Percentiles rank a stretch among this genome's conserved stretches.
Conservation (phyloP, 2,113 vertebrate genomes). For the Amblyopsis rosae region DNA sequence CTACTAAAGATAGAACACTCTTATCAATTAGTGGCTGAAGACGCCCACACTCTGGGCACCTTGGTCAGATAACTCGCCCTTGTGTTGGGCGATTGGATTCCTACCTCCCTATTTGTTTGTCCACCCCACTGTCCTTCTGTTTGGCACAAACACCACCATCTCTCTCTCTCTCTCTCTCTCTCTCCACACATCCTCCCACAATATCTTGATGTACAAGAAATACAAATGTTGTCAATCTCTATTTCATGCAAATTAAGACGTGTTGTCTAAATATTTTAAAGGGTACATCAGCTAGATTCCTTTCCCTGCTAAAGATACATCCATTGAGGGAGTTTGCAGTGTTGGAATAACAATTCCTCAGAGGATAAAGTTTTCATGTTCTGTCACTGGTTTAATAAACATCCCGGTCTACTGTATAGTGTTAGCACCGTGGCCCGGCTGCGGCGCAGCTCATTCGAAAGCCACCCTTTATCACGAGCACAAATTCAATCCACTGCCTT, state of each 20-base stretch:
- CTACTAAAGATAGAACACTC: constrained; percentile 76
- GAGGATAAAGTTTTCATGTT: constrained; percentile 73
- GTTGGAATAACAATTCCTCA: constrained; percentile 72
- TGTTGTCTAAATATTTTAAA: constrained; percentile 59
- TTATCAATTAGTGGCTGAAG: constrained; percentile 78
- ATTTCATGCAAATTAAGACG: constrained; percentile 44
- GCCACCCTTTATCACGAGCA: constrained; percentile 77
- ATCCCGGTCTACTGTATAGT: constrained; percentile 65
- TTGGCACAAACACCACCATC: constrained; percentile 54
- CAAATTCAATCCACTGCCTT: constrained; percentile 78
- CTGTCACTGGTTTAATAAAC: constrained; percentile 81
- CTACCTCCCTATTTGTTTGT: constrained; percentile 61
- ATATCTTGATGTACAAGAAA: constrained; percentile 15
- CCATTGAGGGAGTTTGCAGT: constrained; percentile 46
- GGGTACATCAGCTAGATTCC: constrained; percentile 61
- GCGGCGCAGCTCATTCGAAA: constrained; percentile 73
- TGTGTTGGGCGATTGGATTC: constrained; percentile 70
- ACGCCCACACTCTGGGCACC: constrained; percentile 69
- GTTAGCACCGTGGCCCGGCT: constrained; percentile 57
- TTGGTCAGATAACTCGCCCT: constrained; percentile 75
- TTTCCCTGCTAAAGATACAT: constrained; percentile 63
- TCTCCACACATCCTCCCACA: constrained; percentile 6
- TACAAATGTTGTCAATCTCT: constrained; percentile 12
- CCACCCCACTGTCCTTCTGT: constrained; percentile 72
- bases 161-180: neutral